Conservation (phyloP, 2,888 invertebrate genomes). For the Ramazzottius varieornatus region DNA sequence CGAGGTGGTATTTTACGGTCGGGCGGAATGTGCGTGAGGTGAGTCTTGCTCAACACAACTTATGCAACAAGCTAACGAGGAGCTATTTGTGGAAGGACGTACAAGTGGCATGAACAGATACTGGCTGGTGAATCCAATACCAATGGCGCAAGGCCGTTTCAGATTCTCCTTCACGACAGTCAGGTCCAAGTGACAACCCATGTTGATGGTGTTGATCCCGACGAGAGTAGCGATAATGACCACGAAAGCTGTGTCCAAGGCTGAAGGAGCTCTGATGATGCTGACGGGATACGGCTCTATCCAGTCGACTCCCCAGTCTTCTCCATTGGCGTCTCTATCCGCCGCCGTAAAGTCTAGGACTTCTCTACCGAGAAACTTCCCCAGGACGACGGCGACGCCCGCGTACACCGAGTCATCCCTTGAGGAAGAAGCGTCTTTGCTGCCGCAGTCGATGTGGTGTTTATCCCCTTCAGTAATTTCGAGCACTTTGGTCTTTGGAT, state of each 20-base stretch:
- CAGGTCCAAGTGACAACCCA: slow-evolving; percentile 63
- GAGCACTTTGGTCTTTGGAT: no score
- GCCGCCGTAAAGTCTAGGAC: neutral
- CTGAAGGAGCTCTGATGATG: slow-evolving; percentile 33
- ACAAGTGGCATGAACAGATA: slow-evolving; percentile 63
- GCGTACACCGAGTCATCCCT: no score
- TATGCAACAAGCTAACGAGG: no score
- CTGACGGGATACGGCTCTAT: slow-evolving; percentile 20
- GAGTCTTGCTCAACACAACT: no score
- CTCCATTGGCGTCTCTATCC: neutral
- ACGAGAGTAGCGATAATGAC: slow-evolving; percentile 45
- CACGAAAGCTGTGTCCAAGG: slow-evolving; percentile 45
- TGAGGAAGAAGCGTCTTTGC: neutral
- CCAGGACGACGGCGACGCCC: neutral
- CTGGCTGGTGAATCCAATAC: slow-evolving; percentile 49
- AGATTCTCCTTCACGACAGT: slow-evolving; percentile 36
- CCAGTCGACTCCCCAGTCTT: neutral
- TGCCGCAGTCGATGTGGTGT: neutral
- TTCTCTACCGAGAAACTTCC: neutral
- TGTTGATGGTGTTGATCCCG: slow-evolving; percentile 58
- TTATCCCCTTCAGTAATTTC: neutral
- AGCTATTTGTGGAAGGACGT: no score
- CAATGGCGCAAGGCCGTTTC: slow-evolving; percentile 44
- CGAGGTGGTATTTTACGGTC: no score
- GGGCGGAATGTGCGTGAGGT: no score